Evolutionary conservation across 2,888 invertebrate genomes (phyloP), one percentile per base, ranked within the genome.

Genomic region (Boloria selene): DNA sequence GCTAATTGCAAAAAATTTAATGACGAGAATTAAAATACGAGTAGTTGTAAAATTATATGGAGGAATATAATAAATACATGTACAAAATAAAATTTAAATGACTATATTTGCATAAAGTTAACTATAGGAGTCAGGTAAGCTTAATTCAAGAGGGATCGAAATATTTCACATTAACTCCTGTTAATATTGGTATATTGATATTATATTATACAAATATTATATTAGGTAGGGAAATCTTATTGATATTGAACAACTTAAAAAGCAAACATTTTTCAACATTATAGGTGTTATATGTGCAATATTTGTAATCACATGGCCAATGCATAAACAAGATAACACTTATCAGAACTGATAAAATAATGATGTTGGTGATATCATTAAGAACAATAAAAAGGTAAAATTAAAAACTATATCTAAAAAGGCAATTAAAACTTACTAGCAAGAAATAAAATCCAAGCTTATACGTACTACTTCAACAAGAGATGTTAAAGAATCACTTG

Each of bases 311-410:
- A 76, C 80, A 83, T 75, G 78, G 72, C 80, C 74, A 75, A 77
- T 75, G 72, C 78, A 79, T 71, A 70, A 79, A 77, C 66, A 70
- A 75, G 89, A 90, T 88, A 88, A 87, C 76, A 76, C 78, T 85
- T 89, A 90, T 90, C 90, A 83, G 78, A 70, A 77, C 69, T 75
- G 89, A 90, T 90, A 90, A 87, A 86, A 84, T 84, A 87, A 90
- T 88, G 87, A 83, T 85, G 84, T 84, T 86, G 86, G 82, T 82
- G 83, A 86, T 86, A 84, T 82, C 81, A 83, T 79, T 79, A 71
- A 79, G 75, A 72, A 74, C 69, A 72, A 70, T 69, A 69, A 68
- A 69, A 68, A 52, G 63, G 75, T 77, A 80, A 79, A 74, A 70
- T 70, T 67, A 67, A 70, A 73, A 74, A 72, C 62, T 69, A 75